Evolutionary conservation across 1,140 invertebrate species (phyloP).

Genomic region (Leptinotarsa undecemlineata): DNA sequence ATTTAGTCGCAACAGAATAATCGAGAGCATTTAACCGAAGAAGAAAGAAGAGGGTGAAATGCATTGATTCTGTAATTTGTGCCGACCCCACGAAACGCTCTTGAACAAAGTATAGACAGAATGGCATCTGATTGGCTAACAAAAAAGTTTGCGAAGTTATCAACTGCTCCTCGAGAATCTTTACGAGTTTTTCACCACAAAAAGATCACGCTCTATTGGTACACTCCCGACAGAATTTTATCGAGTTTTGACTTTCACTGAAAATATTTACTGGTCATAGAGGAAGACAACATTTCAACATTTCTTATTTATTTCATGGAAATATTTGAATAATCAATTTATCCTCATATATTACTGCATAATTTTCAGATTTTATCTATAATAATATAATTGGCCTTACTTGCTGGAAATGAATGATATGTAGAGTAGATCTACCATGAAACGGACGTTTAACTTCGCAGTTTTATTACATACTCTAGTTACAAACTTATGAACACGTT

Average conservation of each 20-base stretch:
- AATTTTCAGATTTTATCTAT: no score
- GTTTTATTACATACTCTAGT: no score
- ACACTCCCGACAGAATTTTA: conserved; percentile 27
- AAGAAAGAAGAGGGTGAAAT: conserved; percentile 34
- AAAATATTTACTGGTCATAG: no score
- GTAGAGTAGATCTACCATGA: no score
- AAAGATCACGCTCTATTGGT: conserved; percentile 37
- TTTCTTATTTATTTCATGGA: background rate
- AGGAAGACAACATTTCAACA: background rate
- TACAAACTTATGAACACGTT: no score
- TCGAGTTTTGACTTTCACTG: no score
- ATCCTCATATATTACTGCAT: no score
- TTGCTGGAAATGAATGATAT: no score
- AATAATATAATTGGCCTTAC: no score
- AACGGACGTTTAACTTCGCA: no score
- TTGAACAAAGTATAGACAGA: conserved; percentile 49
- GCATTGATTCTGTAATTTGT: conserved; percentile 48
- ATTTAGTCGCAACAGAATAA: conserved; percentile 29
- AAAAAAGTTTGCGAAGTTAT: conserved; percentile 54
- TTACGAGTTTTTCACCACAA: conserved; percentile 30
- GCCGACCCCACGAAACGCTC: conserved; percentile 38
- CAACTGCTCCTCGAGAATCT: conserved; percentile 42
- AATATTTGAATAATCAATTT: background rate
- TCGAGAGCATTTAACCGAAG: conserved; percentile 36
- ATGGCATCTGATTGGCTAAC: conserved; percentile 53